Percentiles rank a stretch among this genome's conserved stretches.
Conservation (phyloP, 2,888 invertebrate genomes). For the Drosophila phalerata region DNA sequence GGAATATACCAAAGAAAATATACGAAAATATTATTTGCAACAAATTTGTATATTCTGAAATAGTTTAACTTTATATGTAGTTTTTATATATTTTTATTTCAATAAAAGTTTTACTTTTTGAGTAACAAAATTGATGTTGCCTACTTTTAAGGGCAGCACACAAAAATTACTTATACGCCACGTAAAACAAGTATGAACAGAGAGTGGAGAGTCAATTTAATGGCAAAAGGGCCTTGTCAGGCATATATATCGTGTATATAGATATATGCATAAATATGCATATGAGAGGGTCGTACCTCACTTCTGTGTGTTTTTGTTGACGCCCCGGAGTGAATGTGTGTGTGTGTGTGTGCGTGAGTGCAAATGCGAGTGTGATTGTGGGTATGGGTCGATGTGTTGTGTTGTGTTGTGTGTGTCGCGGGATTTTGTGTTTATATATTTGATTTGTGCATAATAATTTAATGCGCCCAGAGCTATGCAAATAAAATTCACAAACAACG, state of each 20-base stretch:
- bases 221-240: constrained; percentile 28
- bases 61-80: background rate
- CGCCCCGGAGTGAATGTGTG: constrained; percentile 13
- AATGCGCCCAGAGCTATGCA: constrained; percentile 65
- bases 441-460: constrained; percentile 79
- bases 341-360: constrained; percentile 4
- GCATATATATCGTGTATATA: constrained; percentile 5
- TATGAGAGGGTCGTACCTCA: constrained; percentile 16
- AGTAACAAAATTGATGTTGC: background rate
- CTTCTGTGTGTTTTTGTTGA: constrained; percentile 31
- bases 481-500: constrained; percentile 62
- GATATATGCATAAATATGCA: constrained; percentile 22
- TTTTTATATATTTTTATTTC: background rate
- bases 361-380: background rate
- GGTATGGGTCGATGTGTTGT: constrained; percentile 4
- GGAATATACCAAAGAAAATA: no score
- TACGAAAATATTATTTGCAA: background rate
- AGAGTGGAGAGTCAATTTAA: constrained; percentile 28
- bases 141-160: constrained; percentile 9
- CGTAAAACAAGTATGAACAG: constrained; percentile 7
- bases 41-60: background rate
- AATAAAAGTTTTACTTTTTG: background rate
- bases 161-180: constrained; percentile 41
- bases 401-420: constrained; percentile 33
- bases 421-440: constrained; percentile 65